Conservation (phyloP, 2,888 invertebrate genomes). For the Helicoverpa assulta region DNA sequence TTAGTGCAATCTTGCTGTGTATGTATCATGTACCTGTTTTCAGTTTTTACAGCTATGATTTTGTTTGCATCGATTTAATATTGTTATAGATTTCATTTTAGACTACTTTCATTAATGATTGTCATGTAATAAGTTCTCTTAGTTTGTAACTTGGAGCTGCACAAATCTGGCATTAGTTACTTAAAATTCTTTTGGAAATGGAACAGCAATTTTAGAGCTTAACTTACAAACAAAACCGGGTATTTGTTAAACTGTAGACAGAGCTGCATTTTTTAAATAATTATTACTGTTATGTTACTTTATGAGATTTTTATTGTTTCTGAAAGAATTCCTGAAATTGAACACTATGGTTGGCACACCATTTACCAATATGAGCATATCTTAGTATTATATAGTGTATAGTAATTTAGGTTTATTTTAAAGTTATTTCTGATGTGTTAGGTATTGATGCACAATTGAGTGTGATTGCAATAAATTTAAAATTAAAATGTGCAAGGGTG, state of each 20-base stretch:
- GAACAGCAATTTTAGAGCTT: background rate
- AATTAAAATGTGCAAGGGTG: background rate
- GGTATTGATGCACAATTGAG: conserved; percentile 41
- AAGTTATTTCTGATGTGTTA: conserved; percentile 18
- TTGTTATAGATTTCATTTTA: background rate
- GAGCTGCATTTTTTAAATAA: too few species aligned
- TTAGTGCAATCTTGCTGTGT: conserved; percentile 13
- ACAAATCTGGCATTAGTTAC: background rate
- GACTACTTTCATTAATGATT: background rate
- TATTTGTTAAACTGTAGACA: too few species aligned
- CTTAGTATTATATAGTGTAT: background rate
- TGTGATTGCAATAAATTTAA: conserved; percentile 50
- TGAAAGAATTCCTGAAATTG: background rate
- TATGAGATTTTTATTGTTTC: background rate
- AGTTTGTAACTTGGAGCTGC: too few species aligned
- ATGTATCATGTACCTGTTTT: conserved; percentile 19
- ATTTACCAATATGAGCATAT: conserved; percentile 10
- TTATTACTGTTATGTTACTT: too few species aligned
- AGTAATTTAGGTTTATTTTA: conserved; percentile 4
- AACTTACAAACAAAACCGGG: too few species aligned
- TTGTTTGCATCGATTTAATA: conserved; percentile 6
- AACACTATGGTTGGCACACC: background rate
- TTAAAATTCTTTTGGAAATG: background rate
- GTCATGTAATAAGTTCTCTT: background rate
- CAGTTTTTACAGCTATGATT: conserved; percentile 9